Percentiles rank a stretch among this genome's conserved stretches.
These are phyloP conservation scores for Pseudomyrmex dendroicus DNA, from an alignment of 1,140 invertebrate genomes.

Conservation along the genomic window DNA sequence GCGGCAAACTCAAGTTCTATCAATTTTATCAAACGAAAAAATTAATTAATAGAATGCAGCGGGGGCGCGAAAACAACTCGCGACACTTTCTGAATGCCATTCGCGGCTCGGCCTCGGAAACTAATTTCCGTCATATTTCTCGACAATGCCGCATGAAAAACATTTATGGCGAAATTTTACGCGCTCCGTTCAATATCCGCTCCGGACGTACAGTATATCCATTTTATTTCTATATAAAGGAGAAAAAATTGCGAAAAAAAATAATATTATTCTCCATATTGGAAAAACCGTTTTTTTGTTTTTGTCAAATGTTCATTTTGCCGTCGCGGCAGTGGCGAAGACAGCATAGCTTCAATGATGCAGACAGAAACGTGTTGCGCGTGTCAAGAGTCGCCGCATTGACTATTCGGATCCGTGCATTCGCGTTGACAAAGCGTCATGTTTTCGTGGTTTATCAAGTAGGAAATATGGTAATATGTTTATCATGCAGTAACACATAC, in stretches of 20 bases:
- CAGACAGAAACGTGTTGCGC: not conserved
- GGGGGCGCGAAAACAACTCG: not conserved
- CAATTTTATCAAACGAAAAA: slow-evolving; percentile 42
- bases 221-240: not conserved
- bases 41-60: slow-evolving; percentile 38
- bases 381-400: slow-evolving; percentile 17
- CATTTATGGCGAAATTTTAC: slow-evolving; percentile 33
- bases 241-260: not conserved
- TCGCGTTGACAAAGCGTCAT: slow-evolving; percentile 14
- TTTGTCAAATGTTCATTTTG: not conserved
- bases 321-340: not conserved
- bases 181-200: slow-evolving; percentile 9
- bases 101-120: not conserved
- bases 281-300: not conserved
- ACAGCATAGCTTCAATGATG: not conserved
- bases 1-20: slow-evolving; percentile 8
- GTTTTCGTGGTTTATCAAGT: slow-evolving; percentile 66
- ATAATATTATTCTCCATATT: slow-evolving; percentile 14
- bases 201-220: too few relatives aligned
- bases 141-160: not conserved
- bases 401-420: not conserved
- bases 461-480: slow-evolving; percentile 69
- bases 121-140: not conserved
- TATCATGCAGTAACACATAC: slow-evolving; percentile 57
- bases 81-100: not conserved